phyloP scores from a whole-genome alignment of 2,888 invertebrate genomes.

The Biston betularia region DNA sequence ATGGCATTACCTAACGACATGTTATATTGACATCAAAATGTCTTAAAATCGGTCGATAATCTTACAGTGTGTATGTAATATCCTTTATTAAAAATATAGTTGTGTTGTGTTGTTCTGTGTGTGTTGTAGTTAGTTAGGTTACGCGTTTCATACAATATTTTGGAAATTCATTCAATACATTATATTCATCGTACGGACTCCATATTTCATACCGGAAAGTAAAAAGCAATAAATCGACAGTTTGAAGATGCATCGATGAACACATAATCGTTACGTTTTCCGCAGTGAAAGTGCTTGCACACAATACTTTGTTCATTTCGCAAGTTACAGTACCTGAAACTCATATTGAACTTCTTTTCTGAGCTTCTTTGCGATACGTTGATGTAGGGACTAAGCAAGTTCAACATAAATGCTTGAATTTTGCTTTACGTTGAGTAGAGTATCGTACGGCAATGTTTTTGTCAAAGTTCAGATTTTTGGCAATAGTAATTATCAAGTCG shows the following conservation, averaged over 20 bases:
- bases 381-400: too few species aligned
- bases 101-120: too few species aligned
- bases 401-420: neutral
- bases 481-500: neutral
- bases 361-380: too few species aligned
- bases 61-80: neutral
- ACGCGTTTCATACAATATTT: too few species aligned
- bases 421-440: neutral
- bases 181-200: too few species aligned
- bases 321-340: slow-evolving; percentile 58
- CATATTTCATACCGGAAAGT: slow-evolving; percentile 10
- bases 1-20: too few species aligned
- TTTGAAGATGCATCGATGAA: slow-evolving; percentile 35
- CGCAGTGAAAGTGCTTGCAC: slow-evolving; percentile 61
- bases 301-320: slow-evolving; percentile 46
- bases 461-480: too few species aligned
- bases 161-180: too few species aligned
- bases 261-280: slow-evolving; percentile 43
- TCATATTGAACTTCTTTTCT: slow-evolving; percentile 49
- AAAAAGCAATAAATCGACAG: slow-evolving; percentile 20
- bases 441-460: neutral
- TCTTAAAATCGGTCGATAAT: too few species aligned
- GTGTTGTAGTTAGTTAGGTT: too few species aligned
- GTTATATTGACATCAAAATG: neutral
- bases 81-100: neutral